phyloP scores from a whole-genome alignment of 2,797 vertebrate species.

The Cryptoprocta ferox region DNA sequence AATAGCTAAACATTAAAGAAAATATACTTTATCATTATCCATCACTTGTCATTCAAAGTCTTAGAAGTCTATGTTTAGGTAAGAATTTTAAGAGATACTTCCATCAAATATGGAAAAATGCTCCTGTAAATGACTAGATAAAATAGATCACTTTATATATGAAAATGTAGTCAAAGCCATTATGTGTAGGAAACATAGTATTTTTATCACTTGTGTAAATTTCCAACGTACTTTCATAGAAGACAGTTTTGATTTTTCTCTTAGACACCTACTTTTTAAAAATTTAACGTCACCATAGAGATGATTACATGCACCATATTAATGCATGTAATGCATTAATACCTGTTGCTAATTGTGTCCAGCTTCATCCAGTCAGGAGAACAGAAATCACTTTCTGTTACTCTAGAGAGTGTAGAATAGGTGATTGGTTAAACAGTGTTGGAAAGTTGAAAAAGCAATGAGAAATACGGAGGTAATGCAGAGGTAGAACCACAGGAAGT shows the following conservation, averaged over 20 bases:
- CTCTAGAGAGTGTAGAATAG: neutral
- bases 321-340: neutral
- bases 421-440: neutral
- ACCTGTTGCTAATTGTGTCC: neutral
- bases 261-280: neutral
- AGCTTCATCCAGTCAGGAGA: neutral
- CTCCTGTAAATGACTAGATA: neutral
- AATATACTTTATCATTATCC: neutral
- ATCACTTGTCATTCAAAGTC: neutral
- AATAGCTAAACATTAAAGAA: neutral
- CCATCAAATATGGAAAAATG: neutral
- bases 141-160: neutral
- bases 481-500: neutral
- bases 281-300: neutral
- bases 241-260: constrained; percentile 19
- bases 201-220: neutral
- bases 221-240: neutral
- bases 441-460: neutral
- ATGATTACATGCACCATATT: too few species aligned
- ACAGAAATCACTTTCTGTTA: neutral
- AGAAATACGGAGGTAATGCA: neutral
- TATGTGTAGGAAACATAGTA: neutral
- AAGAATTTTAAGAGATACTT: constrained; percentile 10
- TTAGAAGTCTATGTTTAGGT: neutral
- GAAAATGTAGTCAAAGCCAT: neutral